These are phyloP conservation scores for Montipora cactus DNA, from an alignment of 64 coral and sea anemone genomes.

Conservation along the genomic window DNA sequence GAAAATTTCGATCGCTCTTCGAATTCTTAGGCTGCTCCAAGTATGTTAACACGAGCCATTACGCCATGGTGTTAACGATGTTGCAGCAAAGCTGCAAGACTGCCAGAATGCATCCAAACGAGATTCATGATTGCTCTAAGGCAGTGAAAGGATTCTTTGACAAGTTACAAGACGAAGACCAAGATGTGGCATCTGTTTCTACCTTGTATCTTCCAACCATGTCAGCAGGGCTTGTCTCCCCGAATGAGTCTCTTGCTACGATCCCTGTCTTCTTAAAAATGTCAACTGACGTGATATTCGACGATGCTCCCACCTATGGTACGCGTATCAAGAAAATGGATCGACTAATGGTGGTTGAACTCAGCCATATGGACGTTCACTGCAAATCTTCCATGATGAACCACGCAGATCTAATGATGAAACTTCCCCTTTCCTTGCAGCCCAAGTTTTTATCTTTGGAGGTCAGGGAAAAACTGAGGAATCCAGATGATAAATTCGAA, in stretches of 20 bases:
- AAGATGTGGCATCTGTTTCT: not conserved
- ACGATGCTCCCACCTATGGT: conserved; percentile 51
- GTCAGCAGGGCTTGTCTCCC: too few relatives aligned
- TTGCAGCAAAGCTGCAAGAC: not conserved
- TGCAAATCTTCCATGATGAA: conserved; percentile 5
- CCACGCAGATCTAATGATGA: conserved; percentile 25
- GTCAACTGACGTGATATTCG: conserved; percentile 42
- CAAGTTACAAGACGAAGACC: not conserved
- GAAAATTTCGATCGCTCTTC: conserved; percentile 8
- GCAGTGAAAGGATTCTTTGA: conserved; percentile 60
- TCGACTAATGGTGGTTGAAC: conserved; percentile 20
- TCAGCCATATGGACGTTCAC: conserved; percentile 9
- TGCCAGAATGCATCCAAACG: conserved; percentile 25
- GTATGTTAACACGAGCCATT: conserved; percentile 11
- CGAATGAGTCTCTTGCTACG: not conserved
- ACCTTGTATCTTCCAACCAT: conserved; percentile 51
- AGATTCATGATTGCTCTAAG: not conserved
- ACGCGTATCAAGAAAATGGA: conserved; percentile 24
- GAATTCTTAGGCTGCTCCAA: conserved; percentile 29
- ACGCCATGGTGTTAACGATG: conserved; percentile 46
- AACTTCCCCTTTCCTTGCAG: conserved; percentile 19
- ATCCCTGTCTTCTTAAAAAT: not conserved
- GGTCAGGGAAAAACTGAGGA: conserved; percentile 11
- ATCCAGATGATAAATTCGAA: not conserved
- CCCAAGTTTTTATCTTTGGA: conserved; percentile 42